Evolutionary conservation across 1,140 invertebrate species (phyloP), one percentile per base, ranked within the genome.

Genomic region (Drosophila trapezifrons): DNA sequence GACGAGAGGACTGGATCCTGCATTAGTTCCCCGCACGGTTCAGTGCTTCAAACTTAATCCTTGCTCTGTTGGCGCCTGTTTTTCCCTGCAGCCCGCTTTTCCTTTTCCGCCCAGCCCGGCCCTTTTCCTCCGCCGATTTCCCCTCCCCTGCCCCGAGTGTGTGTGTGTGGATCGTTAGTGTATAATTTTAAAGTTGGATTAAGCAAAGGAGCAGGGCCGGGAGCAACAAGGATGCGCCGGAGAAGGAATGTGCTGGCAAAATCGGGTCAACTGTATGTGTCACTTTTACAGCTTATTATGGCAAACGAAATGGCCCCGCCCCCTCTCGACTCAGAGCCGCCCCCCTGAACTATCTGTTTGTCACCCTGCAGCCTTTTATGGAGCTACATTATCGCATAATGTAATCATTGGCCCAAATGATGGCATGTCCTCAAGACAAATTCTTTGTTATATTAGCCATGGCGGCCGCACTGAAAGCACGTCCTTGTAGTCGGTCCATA

Each of bases 141-240:
- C 56, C 20, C 29, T 4, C 12, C 17, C 13, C 7, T 0, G 22
- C 15, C 38, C n/a, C n/a, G n/a, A n/a, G n/a, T 40, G 38, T 17
- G 38, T 20, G 10, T 66, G 76, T 59, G 55, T 49, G 76, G 60
- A 89, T 84, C 85, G 84, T 89, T 89, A 90, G 84, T 89, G 82
- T 89, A 89, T 89, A 89, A 89, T 89, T 89, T 89, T 89, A 78
- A 89, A 89, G 80, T 89, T 89, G 85, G 80, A 84, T 89, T 89
- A 90, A 90, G 84, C 73, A 54, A 66, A 63, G 73, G 49, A 57
- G 49, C 58, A 45, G 59, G 62, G 47, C 52, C 42, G 46, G 43
- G 45, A 63, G 45, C 32, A 35, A 40, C 62, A 17, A 46, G 62
- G 29, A 35, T 29, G 58, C 49, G 38, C 27, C 22, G 29, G 1